phyloP scores from a whole-genome alignment of 1,140 invertebrate species.

The Sinella curviseta region DNA sequence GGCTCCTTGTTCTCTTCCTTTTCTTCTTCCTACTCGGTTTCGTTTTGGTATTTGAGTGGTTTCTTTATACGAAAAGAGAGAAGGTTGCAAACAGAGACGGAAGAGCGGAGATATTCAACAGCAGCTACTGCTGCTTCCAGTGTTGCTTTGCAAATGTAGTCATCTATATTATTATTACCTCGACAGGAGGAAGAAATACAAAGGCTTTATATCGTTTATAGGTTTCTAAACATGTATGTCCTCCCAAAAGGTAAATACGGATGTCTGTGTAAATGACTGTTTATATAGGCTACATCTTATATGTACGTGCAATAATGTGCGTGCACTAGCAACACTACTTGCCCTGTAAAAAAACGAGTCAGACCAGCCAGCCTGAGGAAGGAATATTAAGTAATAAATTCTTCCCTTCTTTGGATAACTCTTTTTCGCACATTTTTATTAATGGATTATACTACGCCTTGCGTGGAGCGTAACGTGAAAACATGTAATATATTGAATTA shows the following conservation, averaged over 20 bases:
- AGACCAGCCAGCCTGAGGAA: not conserved
- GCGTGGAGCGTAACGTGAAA: not conserved
- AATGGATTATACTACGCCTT: not conserved
- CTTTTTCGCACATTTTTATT: conserved; percentile 24
- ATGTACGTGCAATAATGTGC: not conserved
- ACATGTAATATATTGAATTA: not conserved
- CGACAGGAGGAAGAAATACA: no score
- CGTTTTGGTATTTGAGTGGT: not conserved
- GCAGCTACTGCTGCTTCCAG: not conserved
- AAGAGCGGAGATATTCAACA: no score
- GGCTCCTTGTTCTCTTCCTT: not conserved
- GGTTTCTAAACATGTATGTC: no score
- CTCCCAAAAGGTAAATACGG: not conserved
- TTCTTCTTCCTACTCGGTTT: not conserved
- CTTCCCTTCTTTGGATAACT: conserved; percentile 19
- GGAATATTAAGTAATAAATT: conserved; percentile 8
- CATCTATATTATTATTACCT: no score
- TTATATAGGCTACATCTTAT: no score
- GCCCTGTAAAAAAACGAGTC: not conserved
- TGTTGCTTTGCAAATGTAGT: not conserved
- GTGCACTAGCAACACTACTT: not conserved
- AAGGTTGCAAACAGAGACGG: no score
- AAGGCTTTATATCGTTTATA: no score
- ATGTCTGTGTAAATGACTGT: no score
- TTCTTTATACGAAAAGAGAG: no score